Evolutionary conservation across 30 jellyfish, hydroid and myxozoan species (phyloP).

Genomic region (Calvadosia cruxmelitensis): DNA sequence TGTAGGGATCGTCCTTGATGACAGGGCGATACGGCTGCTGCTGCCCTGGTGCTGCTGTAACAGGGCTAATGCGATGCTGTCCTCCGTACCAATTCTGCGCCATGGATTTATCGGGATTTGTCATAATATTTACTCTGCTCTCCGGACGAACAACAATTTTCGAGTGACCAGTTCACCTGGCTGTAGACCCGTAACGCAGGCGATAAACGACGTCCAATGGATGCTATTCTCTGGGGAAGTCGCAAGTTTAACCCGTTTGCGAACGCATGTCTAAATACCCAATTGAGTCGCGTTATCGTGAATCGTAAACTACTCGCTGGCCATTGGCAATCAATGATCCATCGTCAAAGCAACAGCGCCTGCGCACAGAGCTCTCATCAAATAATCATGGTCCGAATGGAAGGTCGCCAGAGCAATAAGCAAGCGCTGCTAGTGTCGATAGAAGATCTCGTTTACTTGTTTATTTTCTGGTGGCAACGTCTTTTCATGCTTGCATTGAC

Average conservation of each 20-base stretch:
- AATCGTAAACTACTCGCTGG: background rate
- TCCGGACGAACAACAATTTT: background rate
- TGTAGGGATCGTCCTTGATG: background rate
- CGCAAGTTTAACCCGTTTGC: background rate
- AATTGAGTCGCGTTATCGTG: background rate
- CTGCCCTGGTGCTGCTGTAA: background rate
- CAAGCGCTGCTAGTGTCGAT: no score
- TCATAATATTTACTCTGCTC: conserved; percentile 1
- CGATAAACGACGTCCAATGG: background rate
- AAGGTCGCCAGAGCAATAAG: no score
- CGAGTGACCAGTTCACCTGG: background rate
- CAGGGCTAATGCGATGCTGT: background rate
- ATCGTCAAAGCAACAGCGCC: background rate
- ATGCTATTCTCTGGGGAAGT: background rate
- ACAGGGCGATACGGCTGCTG: background rate
- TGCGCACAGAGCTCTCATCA: background rate
- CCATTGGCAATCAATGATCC: background rate
- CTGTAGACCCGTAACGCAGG: background rate
- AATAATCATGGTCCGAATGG: background rate
- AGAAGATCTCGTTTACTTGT: background rate
- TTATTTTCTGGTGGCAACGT: background rate
- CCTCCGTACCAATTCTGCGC: background rate
- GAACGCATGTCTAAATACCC: background rate
- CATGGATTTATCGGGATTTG: background rate
- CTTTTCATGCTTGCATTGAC: background rate